Conservation (phyloP, 2,113 vertebrate species). For the Machaerirhynchus nigripectus region DNA sequence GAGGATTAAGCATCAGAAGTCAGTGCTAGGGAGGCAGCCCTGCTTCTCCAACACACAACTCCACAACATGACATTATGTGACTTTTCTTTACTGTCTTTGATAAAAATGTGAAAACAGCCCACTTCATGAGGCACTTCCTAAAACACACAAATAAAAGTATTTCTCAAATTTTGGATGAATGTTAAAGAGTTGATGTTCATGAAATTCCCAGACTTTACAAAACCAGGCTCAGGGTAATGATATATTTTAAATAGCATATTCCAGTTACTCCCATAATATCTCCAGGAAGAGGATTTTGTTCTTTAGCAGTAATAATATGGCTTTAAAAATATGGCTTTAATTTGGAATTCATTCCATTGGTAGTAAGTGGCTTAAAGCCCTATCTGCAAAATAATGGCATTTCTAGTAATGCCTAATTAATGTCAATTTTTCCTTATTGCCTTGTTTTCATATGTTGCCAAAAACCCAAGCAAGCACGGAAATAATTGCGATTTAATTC, state of each 20-base stretch:
- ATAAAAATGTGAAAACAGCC: not conserved
- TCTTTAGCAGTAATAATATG: not conserved
- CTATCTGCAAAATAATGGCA: not conserved
- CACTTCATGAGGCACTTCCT: not conserved
- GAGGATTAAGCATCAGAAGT: not conserved
- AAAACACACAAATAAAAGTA: not conserved
- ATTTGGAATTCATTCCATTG: not conserved
- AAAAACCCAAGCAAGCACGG: not conserved
- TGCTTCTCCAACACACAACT: not conserved
- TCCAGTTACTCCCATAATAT: not conserved
- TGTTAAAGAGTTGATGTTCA: not conserved
- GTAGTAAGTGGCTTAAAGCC: not conserved
- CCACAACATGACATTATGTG: not conserved
- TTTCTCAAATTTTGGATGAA: not conserved
- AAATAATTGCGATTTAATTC: conserved; percentile 2
- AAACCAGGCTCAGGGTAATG: not conserved
- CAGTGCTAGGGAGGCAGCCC: not conserved
- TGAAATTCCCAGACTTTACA: not conserved
- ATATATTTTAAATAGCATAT: not conserved
- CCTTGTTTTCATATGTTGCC: not conserved
- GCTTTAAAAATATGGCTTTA: not conserved
- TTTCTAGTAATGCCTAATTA: conserved; percentile 4
- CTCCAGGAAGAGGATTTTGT: not conserved
- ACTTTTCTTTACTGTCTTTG: not conserved
- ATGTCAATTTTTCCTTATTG: not conserved